Evolutionary conservation across 1,140 invertebrate species (phyloP).

Genomic region (Elysia chlorotica): DNA sequence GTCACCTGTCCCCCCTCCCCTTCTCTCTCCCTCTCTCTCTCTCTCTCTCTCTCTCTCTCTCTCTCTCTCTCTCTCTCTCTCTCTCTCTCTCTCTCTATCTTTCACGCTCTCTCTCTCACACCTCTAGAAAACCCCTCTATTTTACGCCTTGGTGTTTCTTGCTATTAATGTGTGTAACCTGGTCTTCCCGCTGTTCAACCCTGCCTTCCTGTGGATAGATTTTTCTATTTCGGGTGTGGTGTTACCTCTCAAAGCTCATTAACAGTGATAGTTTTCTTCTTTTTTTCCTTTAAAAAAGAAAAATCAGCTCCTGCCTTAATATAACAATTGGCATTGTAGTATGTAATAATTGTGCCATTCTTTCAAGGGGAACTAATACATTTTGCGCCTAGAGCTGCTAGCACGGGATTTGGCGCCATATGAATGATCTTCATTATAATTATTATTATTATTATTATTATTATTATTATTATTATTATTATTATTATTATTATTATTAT

Average conservation of each 20-base stretch:
- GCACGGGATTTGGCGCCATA: too few relatives aligned
- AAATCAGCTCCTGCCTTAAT: too few relatives aligned
- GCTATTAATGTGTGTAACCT: too few relatives aligned
- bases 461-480: too few relatives aligned
- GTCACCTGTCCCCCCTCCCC: not conserved
- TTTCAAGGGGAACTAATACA: too few relatives aligned
- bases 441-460: too few relatives aligned
- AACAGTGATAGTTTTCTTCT: not conserved
- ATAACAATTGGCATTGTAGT: too few relatives aligned
- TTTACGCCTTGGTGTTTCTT: not conserved
- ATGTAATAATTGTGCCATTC: too few relatives aligned
- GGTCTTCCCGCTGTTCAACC: too few relatives aligned
- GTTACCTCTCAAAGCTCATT: not conserved
- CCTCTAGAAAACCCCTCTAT: not conserved
- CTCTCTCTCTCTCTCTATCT: not conserved
- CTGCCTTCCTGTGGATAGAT: not conserved
- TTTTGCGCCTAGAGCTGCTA: too few relatives aligned
- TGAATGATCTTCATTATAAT: too few relatives aligned
- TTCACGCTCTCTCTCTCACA: not conserved
- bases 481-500: too few relatives aligned
- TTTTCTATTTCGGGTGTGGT: constrained; percentile 1
- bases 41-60: not conserved
- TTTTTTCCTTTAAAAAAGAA: not conserved
- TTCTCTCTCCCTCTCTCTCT: constrained; percentile 4
- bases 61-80: not conserved